Evolutionary conservation across 2,113 vertebrate genomes (phyloP), one percentile per base, ranked within the genome.

Genomic region (Hepsetus odoe): DNA sequence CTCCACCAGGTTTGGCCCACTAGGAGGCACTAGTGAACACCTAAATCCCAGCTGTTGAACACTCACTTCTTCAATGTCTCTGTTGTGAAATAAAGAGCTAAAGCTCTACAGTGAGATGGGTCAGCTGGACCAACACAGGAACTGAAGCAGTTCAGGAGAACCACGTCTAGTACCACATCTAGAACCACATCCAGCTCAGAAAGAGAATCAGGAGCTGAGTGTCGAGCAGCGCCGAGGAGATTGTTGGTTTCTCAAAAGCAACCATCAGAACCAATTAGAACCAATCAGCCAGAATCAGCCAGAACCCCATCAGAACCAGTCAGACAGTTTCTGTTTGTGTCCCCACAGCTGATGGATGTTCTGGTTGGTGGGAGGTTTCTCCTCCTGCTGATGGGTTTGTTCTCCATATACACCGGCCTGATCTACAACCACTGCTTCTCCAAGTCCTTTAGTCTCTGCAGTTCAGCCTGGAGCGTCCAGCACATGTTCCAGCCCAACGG

Each of bases 391-490:
- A 89, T 89, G 88, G 88, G 85, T 4, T 12, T 87, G 38, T 88
- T 87, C 74, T 88, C 88, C 13, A 76, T 89, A 30, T 88, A 88
- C 56, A 88, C 86, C 42, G 87, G 87, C 20, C 76, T 89, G 59
- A 86, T 89, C 51, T 89, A 88, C 66, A 89, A 89, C 12, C 86
- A 88, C 75, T 89, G 87, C 80, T 88, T 89, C 79, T 89, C 86
- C 18, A 87, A 86, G 80, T 77, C 81, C 16, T 80, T 89, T 71
- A 85, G 84, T 46, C 33, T 89, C 22, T 85, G 88, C 35, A 77
- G 83, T 24, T 89, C 88, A 2, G 80, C 87, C 53, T 89, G 88
- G 88, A 77, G 67, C 8, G 80, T 87, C 42, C 80, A 13, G 20
- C 72, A 83, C 59, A 88, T 88, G 87, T 86, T 88, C 61, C 42